These are phyloP conservation scores for Bombus waltoni DNA, from an alignment of 1,140 invertebrate genomes.

Conservation along the genomic window DNA sequence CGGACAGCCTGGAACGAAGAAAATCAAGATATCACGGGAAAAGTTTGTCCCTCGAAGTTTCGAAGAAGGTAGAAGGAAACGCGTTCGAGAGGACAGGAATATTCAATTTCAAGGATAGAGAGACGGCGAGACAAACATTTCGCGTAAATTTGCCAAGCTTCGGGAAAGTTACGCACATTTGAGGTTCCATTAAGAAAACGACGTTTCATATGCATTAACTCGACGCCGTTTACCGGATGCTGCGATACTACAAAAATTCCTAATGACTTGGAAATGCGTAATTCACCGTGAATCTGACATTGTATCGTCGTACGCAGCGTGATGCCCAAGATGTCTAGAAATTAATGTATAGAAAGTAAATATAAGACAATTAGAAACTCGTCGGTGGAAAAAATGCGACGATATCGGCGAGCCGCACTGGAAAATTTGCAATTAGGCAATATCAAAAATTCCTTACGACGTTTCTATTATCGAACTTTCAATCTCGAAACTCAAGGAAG, in stretches of 20 bases:
- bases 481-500: no score
- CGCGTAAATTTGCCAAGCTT: not conserved
- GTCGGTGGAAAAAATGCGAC: not conserved
- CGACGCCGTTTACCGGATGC: not conserved
- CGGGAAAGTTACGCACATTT: not conserved
- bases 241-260: not conserved
- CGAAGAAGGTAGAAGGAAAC: not conserved
- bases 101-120: not conserved
- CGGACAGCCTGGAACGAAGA: no score
- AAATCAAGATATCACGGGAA: not conserved
- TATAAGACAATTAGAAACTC: not conserved
- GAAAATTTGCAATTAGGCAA: not conserved
- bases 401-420: not conserved
- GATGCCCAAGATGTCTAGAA: not conserved
- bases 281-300: constrained; percentile 17
- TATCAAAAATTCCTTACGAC: not conserved
- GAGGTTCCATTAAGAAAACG: not conserved
- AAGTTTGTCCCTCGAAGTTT: not conserved
- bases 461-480: not conserved
- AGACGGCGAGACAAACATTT: not conserved
- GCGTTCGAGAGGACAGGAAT: not conserved
- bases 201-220: not conserved
- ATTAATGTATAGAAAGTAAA: not conserved
- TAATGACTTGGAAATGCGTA: constrained; percentile 8
- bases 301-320: not conserved